Evolutionary conservation across 2,113 vertebrate species (phyloP), one percentile per base, ranked within the genome.

Genomic region (Passer montanus): DNA sequence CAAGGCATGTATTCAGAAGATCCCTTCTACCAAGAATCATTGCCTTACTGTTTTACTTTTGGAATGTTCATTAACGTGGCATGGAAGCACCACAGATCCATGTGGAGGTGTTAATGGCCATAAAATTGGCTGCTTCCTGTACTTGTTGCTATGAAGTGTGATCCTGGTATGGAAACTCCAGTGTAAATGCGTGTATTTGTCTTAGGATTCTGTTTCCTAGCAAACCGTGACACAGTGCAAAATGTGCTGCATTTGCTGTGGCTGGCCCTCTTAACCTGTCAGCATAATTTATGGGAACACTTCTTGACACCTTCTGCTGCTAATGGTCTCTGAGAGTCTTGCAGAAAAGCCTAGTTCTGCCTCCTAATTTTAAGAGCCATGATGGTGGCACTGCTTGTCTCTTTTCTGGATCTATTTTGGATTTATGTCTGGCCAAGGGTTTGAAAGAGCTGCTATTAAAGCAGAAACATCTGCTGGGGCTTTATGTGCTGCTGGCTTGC

Each of bases 281-380:
- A 37, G 21, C 19, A 14, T 59, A 78, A 92, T 92, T 62, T 92
- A 93, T 77, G n/a, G 82, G 31, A 78, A 46, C 63, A 69, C 56
- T 87, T 90, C 73, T 8, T 0, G 0, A 72, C 88, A 81, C 89
- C 79, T 68, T 93, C 92, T 77, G 70, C 91, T 70, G 50, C 80
- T 91, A 55, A 74, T 50, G 80, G 82, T 87, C 74, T 92, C 78
- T 59, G 35, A 10, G 84, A 73, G 82, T 73, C 91, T 89, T 68
- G 76, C 44, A 75, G 83, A 89, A 93, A 84, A 84, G 74, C 44
- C 56, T 90, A 60, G 70, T 80, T 94, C 93, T 87, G 93, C 91
- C 87, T 81, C 64, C 92, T 92, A 56, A 94, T 78, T 97, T 94
- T 95, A 84, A 94, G 78, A 94, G 41, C 72, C n/a, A 6, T 79